A percentile compares a stretch with the other conserved stretches of the same genome.
These are phyloP conservation scores for Glaucidium brasilianum DNA, from an alignment of 2,113 vertebrate species.

Conservation along the genomic window DNA sequence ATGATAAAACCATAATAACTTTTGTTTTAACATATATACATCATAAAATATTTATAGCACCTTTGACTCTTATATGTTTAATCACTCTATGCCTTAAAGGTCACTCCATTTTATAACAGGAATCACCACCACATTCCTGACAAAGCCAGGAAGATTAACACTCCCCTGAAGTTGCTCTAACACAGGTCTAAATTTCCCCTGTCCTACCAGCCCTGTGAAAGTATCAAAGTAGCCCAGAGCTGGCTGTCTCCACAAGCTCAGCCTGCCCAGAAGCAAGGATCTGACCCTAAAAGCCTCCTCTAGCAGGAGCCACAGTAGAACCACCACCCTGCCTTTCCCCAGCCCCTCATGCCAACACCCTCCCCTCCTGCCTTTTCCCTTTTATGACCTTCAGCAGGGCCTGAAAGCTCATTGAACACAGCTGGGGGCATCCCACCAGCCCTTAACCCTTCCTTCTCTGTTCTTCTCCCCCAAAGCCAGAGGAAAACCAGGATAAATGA, in stretches of 20 bases:
- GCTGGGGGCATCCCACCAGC: neutral
- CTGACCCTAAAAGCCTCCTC: neutral
- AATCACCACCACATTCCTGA: no score
- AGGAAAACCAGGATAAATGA: neutral
- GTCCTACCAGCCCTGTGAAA: neutral
- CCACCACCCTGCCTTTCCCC: neutral
- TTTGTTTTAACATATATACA: no score
- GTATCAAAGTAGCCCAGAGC: neutral
- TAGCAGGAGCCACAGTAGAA: fast-evolving
- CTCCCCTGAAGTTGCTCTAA: neutral
- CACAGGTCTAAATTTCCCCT: neutral
- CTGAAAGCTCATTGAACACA: neutral
- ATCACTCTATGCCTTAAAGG: no score
- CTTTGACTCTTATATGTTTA: no score
- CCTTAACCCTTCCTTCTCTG: neutral
- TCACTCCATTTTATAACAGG: no score
- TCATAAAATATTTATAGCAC: no score
- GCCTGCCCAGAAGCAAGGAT: neutral
- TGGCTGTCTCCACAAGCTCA: neutral
- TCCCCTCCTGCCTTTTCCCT: neutral
- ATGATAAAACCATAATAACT: no score
- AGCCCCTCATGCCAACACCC: no score
- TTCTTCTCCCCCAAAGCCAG: neutral
- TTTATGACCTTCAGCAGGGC: neutral
- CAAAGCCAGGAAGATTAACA: neutral